Percentiles rank a stretch among this genome's conserved stretches.
Conservation (phyloP, 1,140 invertebrate genomes). For the Vollenhovia emeryi region DNA sequence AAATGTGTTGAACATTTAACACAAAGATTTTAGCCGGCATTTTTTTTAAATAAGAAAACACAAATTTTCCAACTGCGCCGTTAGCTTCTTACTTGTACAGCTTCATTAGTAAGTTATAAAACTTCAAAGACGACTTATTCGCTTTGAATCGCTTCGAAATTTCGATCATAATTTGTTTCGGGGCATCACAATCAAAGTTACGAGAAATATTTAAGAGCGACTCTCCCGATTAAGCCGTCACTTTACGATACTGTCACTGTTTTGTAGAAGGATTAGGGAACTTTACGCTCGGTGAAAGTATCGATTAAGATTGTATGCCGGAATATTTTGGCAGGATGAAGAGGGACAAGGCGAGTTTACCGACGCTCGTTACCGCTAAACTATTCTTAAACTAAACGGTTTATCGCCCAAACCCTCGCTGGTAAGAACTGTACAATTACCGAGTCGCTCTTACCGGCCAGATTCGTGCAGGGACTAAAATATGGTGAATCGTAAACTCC, state of each 20-base stretch:
- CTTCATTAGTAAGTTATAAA: background rate
- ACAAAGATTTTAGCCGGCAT: too few species aligned
- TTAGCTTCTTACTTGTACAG: background rate
- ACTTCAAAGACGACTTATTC: background rate
- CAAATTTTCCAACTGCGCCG: too few species aligned
- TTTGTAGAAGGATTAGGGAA: slow-evolving; percentile 29
- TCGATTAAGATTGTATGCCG: slow-evolving; percentile 26
- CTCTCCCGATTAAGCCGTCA: slow-evolving; percentile 39
- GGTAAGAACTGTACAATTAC: slow-evolving; percentile 61
- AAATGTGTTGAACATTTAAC: too few species aligned
- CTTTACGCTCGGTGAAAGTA: slow-evolving; percentile 34
- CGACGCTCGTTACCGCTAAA: slow-evolving; percentile 54
- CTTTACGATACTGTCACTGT: slow-evolving; percentile 28
- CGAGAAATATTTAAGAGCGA: slow-evolving; percentile 17
- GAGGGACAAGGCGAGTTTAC: slow-evolving; percentile 52
- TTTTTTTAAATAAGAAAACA: too few species aligned
- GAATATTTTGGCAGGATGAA: slow-evolving; percentile 62
- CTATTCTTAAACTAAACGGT: slow-evolving; percentile 65
- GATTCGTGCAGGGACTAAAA: slow-evolving; percentile 58
- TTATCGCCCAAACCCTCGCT: slow-evolving; percentile 42
- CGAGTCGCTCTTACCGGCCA: slow-evolving; percentile 28
- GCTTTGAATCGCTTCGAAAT: background rate
- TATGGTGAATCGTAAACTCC: slow-evolving; percentile 69
- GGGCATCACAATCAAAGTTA: slow-evolving; percentile 27
- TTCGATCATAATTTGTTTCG: background rate